These are phyloP conservation scores for Drosophila oshimai DNA, from an alignment of 1,140 invertebrate genomes.

Conservation along the genomic window DNA sequence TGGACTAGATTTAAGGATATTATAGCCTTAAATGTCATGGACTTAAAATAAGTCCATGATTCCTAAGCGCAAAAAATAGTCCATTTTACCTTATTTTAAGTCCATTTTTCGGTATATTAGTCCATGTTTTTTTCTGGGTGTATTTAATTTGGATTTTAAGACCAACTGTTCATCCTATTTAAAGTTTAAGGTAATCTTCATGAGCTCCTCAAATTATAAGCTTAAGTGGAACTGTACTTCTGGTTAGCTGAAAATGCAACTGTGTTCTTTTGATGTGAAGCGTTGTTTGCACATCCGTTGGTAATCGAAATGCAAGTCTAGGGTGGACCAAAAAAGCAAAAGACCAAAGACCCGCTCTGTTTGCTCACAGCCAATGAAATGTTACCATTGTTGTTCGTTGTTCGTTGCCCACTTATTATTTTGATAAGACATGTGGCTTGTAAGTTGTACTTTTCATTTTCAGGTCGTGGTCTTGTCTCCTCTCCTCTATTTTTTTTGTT, in stretches of 20 bases:
- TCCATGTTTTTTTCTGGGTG: no score
- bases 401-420: conserved; percentile 7
- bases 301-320: conserved; percentile 2
- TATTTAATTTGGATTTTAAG: no score
- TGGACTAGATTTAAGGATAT: no score
- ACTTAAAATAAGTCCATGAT: no score
- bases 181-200: no score
- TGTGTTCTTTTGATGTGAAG: neutral
- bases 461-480: conserved; percentile 22
- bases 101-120: no score
- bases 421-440: conserved; percentile 35
- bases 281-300: conserved; percentile 3
- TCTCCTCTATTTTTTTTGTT: neutral
- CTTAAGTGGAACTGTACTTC: neutral
- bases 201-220: neutral
- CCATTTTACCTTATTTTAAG: no score
- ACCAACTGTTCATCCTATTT: neutral
- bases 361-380: conserved; percentile 42
- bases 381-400: conserved; percentile 10
- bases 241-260: neutral
- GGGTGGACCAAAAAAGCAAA: conserved; percentile 13
- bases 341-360: conserved; percentile 21
- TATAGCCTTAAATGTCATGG: no score
- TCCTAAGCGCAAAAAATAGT: no score
- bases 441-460: conserved; percentile 41